Percentiles rank a stretch among this genome's conserved stretches.
Conservation (phyloP, 2,888 invertebrate species). For the Alcis repandata region DNA sequence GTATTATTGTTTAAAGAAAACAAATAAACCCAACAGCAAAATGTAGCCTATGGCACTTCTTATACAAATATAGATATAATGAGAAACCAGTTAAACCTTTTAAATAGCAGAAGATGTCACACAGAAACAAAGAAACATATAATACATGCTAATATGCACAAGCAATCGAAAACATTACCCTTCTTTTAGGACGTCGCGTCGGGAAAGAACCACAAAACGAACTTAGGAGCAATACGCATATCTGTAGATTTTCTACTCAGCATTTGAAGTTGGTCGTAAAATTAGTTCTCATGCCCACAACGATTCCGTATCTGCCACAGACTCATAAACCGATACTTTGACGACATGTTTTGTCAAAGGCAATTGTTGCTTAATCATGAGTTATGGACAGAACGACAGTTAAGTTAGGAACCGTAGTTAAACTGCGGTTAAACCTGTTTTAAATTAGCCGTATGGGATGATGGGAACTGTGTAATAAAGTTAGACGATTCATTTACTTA, state of each 20-base stretch:
- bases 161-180: too few relatives aligned
- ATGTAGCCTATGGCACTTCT: too few relatives aligned
- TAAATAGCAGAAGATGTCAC: too few relatives aligned
- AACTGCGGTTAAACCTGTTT: slow-evolving; percentile 22
- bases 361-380: slow-evolving; percentile 39
- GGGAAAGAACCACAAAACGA: too few relatives aligned
- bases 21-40: too few relatives aligned
- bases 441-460: slow-evolving; percentile 4
- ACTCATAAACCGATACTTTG: slow-evolving; percentile 42
- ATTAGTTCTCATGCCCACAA: slow-evolving; percentile 48
- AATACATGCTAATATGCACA: too few relatives aligned
- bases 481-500: neutral
- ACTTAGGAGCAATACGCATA: too few relatives aligned
- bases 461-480: slow-evolving; percentile 5
- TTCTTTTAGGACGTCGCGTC: too few relatives aligned
- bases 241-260: slow-evolving; percentile 5
- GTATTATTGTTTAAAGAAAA: too few relatives aligned
- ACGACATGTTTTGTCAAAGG: slow-evolving; percentile 39
- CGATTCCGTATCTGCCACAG: slow-evolving; percentile 35
- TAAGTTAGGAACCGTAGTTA: slow-evolving; percentile 18
- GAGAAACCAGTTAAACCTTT: too few relatives aligned
- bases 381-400: slow-evolving; percentile 30
- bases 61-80: too few relatives aligned
- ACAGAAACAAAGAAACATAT: too few relatives aligned
- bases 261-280: slow-evolving; percentile 40